Evolutionary conservation across 2,113 vertebrate genomes (phyloP).

Genomic region (Gavia stellata): DNA sequence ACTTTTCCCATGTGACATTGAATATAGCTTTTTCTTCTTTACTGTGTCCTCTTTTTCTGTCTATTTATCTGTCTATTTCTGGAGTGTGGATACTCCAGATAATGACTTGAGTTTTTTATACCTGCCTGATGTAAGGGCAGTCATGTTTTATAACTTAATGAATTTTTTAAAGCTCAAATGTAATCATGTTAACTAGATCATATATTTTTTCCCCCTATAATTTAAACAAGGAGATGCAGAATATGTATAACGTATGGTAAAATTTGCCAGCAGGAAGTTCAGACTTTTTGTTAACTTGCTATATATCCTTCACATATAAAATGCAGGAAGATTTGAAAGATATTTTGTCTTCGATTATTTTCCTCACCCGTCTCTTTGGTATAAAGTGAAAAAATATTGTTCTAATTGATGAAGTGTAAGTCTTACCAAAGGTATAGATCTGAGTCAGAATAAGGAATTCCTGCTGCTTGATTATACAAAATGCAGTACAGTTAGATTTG

Average conservation of each 20-base stretch:
- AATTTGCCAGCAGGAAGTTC: background rate
- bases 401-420: background rate
- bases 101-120: background rate
- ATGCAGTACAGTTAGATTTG: conserved; percentile 37
- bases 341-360: background rate
- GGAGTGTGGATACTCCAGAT: background rate
- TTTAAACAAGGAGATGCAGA: background rate
- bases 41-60: background rate
- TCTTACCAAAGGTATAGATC: background rate
- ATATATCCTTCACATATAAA: background rate
- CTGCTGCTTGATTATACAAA: conserved; percentile 27
- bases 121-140: background rate
- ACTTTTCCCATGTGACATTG: background rate
- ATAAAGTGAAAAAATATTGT: background rate
- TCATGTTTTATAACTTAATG: background rate
- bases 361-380: background rate
- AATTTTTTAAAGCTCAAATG: background rate
- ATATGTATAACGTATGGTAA: background rate
- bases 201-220: background rate
- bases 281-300: background rate
- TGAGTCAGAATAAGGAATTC: background rate
- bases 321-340: background rate
- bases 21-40: background rate
- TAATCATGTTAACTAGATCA: background rate
- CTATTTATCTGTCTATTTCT: background rate